Evolutionary conservation across 2,113 vertebrate genomes (phyloP).

Genomic region (Pygoscelis adeliae): DNA sequence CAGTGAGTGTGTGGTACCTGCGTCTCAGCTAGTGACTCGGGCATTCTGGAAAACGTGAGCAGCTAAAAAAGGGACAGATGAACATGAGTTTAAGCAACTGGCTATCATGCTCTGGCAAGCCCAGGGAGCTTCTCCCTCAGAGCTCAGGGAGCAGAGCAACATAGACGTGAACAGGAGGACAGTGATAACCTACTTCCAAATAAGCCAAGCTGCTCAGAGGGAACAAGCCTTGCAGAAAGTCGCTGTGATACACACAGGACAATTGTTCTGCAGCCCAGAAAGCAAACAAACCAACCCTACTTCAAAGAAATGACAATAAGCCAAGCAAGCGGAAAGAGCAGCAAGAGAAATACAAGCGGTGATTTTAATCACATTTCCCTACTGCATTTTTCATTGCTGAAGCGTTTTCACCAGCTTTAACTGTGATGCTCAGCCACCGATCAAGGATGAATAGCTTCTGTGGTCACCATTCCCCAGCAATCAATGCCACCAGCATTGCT

Average conservation of each 20-base stretch:
- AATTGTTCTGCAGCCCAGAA: background rate
- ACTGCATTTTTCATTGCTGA: background rate
- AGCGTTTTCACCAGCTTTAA: background rate
- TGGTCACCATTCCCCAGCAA: background rate
- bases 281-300: background rate
- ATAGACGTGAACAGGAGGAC: background rate
- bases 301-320: background rate
- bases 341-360: accelerated
- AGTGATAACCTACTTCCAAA: background rate
- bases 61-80: background rate
- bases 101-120: background rate
- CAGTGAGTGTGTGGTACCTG: background rate
- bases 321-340: background rate
- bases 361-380: background rate
- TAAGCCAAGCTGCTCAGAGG: background rate
- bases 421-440: accelerated
- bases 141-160: background rate
- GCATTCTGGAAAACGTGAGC: background rate
- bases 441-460: background rate
- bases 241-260: background rate
- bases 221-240: background rate
- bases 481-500: background rate
- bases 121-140: background rate
- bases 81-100: background rate
- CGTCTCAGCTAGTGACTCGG: background rate